Conservation (phyloP, 1,140 invertebrate species). For the Pseudomyrmex concolor region DNA sequence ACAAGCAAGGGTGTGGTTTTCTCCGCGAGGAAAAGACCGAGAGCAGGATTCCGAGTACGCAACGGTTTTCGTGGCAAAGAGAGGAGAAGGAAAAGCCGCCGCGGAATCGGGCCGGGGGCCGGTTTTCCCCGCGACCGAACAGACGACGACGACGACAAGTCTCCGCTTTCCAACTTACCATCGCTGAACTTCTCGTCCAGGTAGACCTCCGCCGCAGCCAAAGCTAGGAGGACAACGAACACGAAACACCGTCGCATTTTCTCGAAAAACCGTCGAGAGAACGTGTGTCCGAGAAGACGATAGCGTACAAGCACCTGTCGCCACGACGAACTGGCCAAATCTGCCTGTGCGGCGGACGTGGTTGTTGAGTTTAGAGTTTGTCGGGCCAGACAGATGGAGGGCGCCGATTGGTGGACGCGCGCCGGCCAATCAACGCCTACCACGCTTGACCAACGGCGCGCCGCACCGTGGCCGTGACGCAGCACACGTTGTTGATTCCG, state of each 20-base stretch:
- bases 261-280: slow-evolving; percentile 75
- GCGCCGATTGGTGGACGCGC: slow-evolving; percentile 82
- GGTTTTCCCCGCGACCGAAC: neutral
- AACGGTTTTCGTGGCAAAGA: slow-evolving; percentile 8
- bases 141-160: slow-evolving; percentile 4
- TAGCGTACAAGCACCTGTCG: slow-evolving; percentile 77
- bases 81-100: neutral
- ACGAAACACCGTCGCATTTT: slow-evolving; percentile 85
- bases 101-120: neutral
- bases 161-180: slow-evolving; percentile 86
- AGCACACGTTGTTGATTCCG: slow-evolving; percentile 10
- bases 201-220: slow-evolving; percentile 86
- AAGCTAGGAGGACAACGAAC: slow-evolving; percentile 84
- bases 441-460: slow-evolving; percentile 80
- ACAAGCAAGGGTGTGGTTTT: slow-evolving; percentile 67
- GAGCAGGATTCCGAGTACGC: neutral
- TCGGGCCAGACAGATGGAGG: slow-evolving; percentile 87
- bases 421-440: slow-evolving; percentile 84
- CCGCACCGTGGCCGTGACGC: slow-evolving; percentile 63
- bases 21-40: neutral
- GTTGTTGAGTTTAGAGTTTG: slow-evolving; percentile 73
- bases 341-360: slow-evolving; percentile 74
- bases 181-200: slow-evolving; percentile 91
- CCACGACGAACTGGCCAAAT: slow-evolving; percentile 74
- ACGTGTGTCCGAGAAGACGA: slow-evolving; percentile 76